Percentiles rank a stretch among this genome's conserved stretches.
phyloP scores from a whole-genome alignment of 2,888 invertebrate genomes.

The Parelbella ahira region DNA sequence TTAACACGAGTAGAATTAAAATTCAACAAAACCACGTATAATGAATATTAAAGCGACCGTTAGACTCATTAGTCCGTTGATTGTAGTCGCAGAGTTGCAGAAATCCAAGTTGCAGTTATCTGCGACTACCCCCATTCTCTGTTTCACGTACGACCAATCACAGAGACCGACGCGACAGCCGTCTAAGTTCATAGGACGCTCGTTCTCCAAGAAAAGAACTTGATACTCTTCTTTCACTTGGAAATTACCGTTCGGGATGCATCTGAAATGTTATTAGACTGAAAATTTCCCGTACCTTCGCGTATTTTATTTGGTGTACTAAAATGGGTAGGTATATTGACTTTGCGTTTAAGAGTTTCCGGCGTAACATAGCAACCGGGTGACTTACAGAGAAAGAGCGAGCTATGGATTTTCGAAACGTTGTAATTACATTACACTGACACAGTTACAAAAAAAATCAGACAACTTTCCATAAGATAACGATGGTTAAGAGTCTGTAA shows the following conservation, averaged over 20 bases:
- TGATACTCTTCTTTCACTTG: constrained; percentile 62
- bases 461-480: too few relatives aligned
- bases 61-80: constrained; percentile 27
- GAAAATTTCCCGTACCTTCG: too few relatives aligned
- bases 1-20: too few relatives aligned
- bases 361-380: too few relatives aligned
- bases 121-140: constrained; percentile 76
- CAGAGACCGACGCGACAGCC: constrained; percentile 89
- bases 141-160: constrained; percentile 85
- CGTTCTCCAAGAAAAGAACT: constrained; percentile 86
- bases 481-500: too few relatives aligned
- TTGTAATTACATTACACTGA: too few relatives aligned
- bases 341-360: too few relatives aligned
- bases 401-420: too few relatives aligned
- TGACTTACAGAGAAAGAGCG: too few relatives aligned
- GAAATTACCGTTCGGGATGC: constrained; percentile 70
- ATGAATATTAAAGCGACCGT: constrained; percentile 26
- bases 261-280: constrained; percentile 57
- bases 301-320: too few relatives aligned
- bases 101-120: constrained; percentile 80
- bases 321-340: too few relatives aligned
- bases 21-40: constrained; percentile 8
- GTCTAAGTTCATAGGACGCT: constrained; percentile 83
- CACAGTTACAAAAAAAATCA: too few relatives aligned
- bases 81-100: constrained; percentile 62